phyloP scores from a whole-genome alignment of 2,797 vertebrate species.

The Notoglanidium macrostoma region DNA sequence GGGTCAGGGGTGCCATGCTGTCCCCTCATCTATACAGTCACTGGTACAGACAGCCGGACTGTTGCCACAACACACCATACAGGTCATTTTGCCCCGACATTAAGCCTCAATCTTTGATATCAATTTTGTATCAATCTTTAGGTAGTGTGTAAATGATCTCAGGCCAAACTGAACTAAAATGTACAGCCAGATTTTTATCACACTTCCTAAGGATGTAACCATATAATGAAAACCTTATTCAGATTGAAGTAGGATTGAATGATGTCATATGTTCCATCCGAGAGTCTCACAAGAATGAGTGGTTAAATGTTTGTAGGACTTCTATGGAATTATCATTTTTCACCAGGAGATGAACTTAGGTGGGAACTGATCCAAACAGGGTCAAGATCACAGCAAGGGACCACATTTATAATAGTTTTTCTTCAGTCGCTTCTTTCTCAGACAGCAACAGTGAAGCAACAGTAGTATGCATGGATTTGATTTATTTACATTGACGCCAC shows the following conservation, averaged over 20 bases:
- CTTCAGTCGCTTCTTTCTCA: neutral
- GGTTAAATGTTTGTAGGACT: neutral
- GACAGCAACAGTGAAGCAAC: too few relatives aligned
- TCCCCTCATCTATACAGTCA: neutral
- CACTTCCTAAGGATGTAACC: neutral
- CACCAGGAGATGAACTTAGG: neutral
- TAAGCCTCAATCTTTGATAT: neutral
- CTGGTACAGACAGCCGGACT: neutral
- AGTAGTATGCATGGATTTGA: neutral
- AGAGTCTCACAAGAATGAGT: neutral
- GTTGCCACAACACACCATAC: neutral
- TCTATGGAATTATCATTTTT: neutral
- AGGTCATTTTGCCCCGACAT: neutral
- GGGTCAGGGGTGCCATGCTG: neutral
- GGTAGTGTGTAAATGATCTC: neutral
- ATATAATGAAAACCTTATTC: neutral
- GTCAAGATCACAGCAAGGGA: neutral
- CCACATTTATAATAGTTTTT: neutral
- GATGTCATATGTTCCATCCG: neutral
- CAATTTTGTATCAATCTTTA: neutral
- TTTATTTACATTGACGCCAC: neutral
- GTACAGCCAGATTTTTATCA: neutral
- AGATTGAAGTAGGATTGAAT: neutral
- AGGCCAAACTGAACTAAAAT: neutral
- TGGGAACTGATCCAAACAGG: neutral